Evolutionary conservation across 1,140 invertebrate species (phyloP).

Genomic region (Nephila pilipes): DNA sequence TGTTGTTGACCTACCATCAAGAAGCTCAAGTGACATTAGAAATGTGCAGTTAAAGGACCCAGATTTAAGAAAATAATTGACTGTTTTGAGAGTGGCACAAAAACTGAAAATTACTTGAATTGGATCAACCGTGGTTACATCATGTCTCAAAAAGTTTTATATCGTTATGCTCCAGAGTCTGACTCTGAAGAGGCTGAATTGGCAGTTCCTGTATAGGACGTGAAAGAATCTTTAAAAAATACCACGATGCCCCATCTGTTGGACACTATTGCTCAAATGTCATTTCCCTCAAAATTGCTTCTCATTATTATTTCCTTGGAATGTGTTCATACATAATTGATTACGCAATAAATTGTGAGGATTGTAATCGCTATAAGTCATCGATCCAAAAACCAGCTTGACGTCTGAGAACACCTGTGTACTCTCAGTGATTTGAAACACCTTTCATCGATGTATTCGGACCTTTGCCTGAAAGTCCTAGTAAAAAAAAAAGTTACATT

Average conservation of each 20-base stretch:
- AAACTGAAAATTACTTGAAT: neutral
- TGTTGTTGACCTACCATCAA: neutral
- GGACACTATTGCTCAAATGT: conserved; percentile 60
- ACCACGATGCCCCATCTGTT: conserved; percentile 43
- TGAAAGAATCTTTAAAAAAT: neutral
- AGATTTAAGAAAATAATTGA: conserved; percentile 11
- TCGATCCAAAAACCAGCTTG: neutral
- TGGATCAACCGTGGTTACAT: neutral
- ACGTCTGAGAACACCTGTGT: neutral
- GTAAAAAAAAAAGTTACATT: neutral
- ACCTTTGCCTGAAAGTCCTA: too few species aligned
- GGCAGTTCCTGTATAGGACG: neutral
- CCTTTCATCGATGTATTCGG: conserved; percentile 10
- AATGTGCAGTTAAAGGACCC: neutral
- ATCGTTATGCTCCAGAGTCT: conserved; percentile 11
- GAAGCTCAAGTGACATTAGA: neutral
- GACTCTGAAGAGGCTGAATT: neutral
- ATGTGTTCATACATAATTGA: neutral
- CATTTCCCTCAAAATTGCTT: conserved; percentile 16
- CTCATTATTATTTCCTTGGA: neutral
- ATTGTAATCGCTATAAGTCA: neutral
- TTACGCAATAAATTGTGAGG: neutral
- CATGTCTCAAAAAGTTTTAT: neutral
- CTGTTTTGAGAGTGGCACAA: neutral
- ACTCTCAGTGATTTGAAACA: neutral